Base-by-base conservation (phyloP, 2,888 invertebrate species). In the Scaptomyza reducta region DNA sequence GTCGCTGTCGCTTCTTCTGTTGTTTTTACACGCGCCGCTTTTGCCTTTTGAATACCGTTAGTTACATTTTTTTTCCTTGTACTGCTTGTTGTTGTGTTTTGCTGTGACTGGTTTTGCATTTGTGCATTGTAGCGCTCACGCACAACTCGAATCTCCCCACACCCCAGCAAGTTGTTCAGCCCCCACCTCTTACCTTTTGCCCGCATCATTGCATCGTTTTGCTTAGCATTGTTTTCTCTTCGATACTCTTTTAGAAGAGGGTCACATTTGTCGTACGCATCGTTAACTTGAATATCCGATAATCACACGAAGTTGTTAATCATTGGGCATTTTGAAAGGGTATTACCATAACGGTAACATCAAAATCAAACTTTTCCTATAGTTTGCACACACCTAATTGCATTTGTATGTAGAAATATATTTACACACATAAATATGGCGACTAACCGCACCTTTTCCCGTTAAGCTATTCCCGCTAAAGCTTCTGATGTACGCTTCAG, bases 101-200 rank as follows among this genome's bases (percentile, higher is more conserved):
- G 7, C 13, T 64, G 44, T 22, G 16, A 41, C 54, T 70, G 50
- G 14, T 22, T 13, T 65, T 71, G 70, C 73, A 65, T 70, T 64
- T 74, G 77, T 74, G 75, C 73, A 71, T 82, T 82, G 87, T 82
- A 61, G 45, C 62, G 66, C 77, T 85, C 87, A 87, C 85, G 82
- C 77, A 71, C 71, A 51, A 53, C 16, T 40, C 62, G 58, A 58
- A 60, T 27, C 14, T 22, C 9, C 58, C 14, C 41, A 14, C 14
- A 49, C 33, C 25, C 14, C 14, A 33, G 16, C 0, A 18, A 11
- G 4, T 16, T 42, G 7, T 38, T 35, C 13, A 33, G 11, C 22
- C 16, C 33, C n/a, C 13, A 46, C 46, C 33, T 13, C 61, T 53
- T 42, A 13, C 47, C 65, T 74, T 67, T 59, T 63, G 56, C 87